Percentiles rank a stretch among this genome's conserved stretches.
phyloP scores from a whole-genome alignment of 2,113 vertebrate species.

The Chunga burmeisteri region DNA sequence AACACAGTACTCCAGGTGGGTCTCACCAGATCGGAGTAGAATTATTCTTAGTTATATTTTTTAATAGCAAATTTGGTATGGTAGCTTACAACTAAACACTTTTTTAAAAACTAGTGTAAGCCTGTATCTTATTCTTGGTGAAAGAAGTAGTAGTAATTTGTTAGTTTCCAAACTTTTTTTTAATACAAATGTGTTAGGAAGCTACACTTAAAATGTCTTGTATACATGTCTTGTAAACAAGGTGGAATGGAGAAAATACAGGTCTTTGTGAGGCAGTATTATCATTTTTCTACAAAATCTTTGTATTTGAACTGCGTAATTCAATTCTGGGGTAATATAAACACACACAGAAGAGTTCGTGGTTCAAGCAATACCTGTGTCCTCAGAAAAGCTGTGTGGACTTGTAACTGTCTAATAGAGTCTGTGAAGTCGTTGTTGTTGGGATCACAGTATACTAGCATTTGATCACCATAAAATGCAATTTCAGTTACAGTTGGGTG shows the following conservation, averaged over 20 bases:
- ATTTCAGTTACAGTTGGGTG: neutral
- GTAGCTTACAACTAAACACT: neutral
- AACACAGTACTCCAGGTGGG: too few species aligned
- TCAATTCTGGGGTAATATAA: neutral
- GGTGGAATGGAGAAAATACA: neutral
- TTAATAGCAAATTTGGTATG: neutral
- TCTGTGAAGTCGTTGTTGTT: neutral
- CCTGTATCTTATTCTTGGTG: neutral
- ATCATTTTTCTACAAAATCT: neutral
- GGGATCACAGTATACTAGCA: neutral
- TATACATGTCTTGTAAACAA: neutral
- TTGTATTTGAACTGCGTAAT: neutral
- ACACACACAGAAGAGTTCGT: neutral
- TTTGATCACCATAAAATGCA: neutral
- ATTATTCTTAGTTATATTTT: neutral
- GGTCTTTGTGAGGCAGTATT: neutral
- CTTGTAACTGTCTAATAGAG: neutral
- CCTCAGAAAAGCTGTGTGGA: neutral
- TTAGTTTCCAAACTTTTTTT: neutral
- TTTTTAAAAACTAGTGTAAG: neutral
- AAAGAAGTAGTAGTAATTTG: neutral
- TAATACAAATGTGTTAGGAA: neutral
- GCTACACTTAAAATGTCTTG: neutral
- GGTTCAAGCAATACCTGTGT: neutral
- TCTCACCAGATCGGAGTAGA: too few species aligned